Conservation (phyloP, 2,888 invertebrate species). For the Achlya flavicornis region DNA sequence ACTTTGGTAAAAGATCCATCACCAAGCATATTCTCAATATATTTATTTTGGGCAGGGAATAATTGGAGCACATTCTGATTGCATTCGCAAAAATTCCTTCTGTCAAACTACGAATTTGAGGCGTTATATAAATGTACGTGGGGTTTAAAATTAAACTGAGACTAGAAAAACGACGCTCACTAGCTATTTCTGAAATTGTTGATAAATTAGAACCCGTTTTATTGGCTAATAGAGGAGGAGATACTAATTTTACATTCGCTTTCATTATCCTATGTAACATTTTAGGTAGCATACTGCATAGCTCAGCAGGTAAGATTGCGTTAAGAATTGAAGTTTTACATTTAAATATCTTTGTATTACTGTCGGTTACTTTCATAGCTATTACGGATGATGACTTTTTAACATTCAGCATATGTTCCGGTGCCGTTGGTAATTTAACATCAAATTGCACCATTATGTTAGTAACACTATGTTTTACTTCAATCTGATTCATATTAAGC, state of each 20-base stretch:
- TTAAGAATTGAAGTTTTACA: constrained; percentile 65
- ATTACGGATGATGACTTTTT: constrained; percentile 45
- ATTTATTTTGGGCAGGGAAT: too few species aligned
- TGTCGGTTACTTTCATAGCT: constrained; percentile 46
- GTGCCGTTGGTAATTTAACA: constrained; percentile 47
- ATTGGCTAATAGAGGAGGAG: constrained; percentile 26
- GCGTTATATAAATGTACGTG: constrained; percentile 21
- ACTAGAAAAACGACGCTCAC: constrained; percentile 21
- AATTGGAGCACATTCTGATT: constrained; percentile 7
- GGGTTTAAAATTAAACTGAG: constrained; percentile 16
- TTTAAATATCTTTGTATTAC: constrained; percentile 59
- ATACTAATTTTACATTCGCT: constrained; percentile 21
- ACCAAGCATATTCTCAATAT: constrained; percentile 8
- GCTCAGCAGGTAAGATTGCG: constrained; percentile 67
- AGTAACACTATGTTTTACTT: constrained; percentile 62
- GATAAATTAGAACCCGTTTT: constrained; percentile 42
- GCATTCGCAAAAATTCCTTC: constrained; percentile 35
- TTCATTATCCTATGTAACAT: constrained; percentile 54
- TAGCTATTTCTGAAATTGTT: constrained; percentile 44
- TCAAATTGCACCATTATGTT: constrained; percentile 70
- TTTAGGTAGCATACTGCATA: constrained; percentile 68
- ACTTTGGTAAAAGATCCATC: constrained; percentile 24
- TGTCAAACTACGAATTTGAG: constrained; percentile 28
- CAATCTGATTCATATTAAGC: constrained; percentile 56
- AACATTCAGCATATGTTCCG: constrained; percentile 26